Base-by-base conservation (phyloP, 2,797 vertebrate genomes). In the Orientallactaga sibirica region DNA sequence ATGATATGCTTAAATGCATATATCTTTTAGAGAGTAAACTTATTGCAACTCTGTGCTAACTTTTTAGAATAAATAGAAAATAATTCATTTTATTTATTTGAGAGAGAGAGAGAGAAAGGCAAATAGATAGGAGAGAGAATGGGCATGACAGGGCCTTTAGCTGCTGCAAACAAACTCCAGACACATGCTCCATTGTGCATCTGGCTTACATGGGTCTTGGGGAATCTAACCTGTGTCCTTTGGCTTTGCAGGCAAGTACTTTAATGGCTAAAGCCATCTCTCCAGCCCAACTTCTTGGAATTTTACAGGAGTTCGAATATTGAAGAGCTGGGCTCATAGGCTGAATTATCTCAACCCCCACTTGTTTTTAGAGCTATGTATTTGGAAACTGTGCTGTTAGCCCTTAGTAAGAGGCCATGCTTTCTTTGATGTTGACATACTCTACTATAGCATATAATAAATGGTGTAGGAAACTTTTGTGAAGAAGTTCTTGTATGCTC, bases 1-100 rank as follows among this genome's bases (percentile, higher is more conserved):
- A 61, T 92, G 52, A 48, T 94, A 82, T 89, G 68, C 83, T 85
- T 94, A 92, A 93, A 78, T 92, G 68, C 88, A 90, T 88, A 66
- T 79, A n/a, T 3, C 24, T 20, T 95, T 83, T 93, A 89, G 75
- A 88, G 37, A 88, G 22, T 84, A 85, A 94, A 62, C 29, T 66
- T n/a, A 24, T 86, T 92, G 37, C 58, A 93, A 25, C 70, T 94
- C 12, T 10, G 0, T 77, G 33, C 73, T 93, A 86, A 93, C 66
- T 68, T 37, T 10, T 92, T 48, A 48, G 48, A 48, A 48, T 48
- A 48, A 48, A 88, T 37, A 37, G 55, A 8, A 84, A 64, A 79
- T 91, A 62, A 58, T 80, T 62, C 41, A 52, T 58, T 22, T 91
- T 37, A 58, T 80, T 62, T 64, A 52, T 58, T 22, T 20, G 33